A percentile compares a stretch with the other conserved stretches of the same genome.
phyloP scores from a whole-genome alignment of 2,113 vertebrate species.

The Prionailurus bengalensis region DNA sequence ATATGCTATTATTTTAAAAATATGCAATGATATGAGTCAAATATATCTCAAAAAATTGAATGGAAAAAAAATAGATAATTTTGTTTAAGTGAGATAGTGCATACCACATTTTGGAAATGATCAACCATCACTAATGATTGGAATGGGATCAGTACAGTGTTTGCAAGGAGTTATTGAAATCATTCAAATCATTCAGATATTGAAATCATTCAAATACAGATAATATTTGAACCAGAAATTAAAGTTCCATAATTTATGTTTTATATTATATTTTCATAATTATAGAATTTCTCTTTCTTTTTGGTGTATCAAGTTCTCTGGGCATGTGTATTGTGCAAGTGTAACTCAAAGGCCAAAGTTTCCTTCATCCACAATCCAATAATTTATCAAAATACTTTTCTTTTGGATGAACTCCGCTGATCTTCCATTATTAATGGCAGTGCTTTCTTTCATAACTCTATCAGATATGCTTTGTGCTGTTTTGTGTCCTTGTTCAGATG shows the following conservation, averaged over 20 bases:
- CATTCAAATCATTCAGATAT: neutral
- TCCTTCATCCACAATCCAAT: conserved; percentile 94
- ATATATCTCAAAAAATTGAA: neutral
- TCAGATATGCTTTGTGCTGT: conserved; percentile 95
- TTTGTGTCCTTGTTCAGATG: conserved; percentile 91
- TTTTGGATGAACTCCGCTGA: conserved; percentile 94
- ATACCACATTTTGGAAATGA: neutral
- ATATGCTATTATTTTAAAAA: neutral
- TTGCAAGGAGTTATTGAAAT: neutral
- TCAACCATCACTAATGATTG: neutral
- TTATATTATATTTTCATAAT: neutral
- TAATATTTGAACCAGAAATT: neutral
- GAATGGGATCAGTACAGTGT: neutral
- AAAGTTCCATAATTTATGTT: neutral
- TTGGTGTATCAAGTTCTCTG: conserved; percentile 93
- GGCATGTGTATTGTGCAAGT: conserved; percentile 94
- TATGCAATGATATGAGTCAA: neutral
- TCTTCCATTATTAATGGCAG: conserved; percentile 94
- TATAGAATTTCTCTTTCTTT: conserved; percentile 92
- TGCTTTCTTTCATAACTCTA: conserved; percentile 94
- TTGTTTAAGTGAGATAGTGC: neutral
- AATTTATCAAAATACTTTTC: conserved; percentile 95
- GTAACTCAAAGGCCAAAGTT: conserved; percentile 93
- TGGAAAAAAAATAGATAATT: neutral
- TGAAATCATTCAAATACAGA: neutral